Evolutionary conservation across 2,113 vertebrate species (phyloP).

Genomic region (Ranitomeya imitator): DNA sequence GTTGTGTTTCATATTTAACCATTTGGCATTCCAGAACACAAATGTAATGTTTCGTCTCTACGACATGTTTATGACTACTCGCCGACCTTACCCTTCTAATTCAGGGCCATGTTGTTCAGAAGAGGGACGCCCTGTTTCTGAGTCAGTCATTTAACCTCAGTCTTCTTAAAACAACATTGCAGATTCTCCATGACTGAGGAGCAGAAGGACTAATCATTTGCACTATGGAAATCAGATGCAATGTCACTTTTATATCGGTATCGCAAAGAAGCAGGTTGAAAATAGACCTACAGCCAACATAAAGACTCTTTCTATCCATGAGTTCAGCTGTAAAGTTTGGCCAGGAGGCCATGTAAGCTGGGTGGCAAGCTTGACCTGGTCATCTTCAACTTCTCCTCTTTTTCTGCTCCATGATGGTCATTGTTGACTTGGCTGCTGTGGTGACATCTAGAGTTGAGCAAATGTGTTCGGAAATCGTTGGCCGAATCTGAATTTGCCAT

Average conservation of each 20-base stretch:
- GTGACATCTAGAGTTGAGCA: too few relatives aligned
- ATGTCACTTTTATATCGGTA: neutral
- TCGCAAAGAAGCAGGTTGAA: neutral
- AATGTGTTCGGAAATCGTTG: too few relatives aligned
- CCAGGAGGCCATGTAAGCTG: too few relatives aligned
- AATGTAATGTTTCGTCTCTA: slow-evolving; percentile 10
- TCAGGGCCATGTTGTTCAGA: neutral
- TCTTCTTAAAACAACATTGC: slow-evolving; percentile 3
- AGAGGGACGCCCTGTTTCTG: neutral
- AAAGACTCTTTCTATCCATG: neutral
- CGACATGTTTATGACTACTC: slow-evolving; percentile 15
- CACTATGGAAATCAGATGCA: neutral
- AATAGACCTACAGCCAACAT: neutral
- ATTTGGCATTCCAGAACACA: neutral
- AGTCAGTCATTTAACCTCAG: neutral
- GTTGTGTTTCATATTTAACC: neutral
- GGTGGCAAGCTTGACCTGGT: too few relatives aligned
- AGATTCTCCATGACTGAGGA: neutral
- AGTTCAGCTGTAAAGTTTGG: too few relatives aligned
- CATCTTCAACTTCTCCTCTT: too few relatives aligned
- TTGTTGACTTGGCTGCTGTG: too few relatives aligned
- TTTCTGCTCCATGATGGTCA: too few relatives aligned
- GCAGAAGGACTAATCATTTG: neutral
- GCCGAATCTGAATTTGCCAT: too few relatives aligned
- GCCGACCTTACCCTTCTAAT: slow-evolving; percentile 1